Base-by-base conservation (phyloP, 2,888 invertebrate species). In the Lithodes maja region DNA sequence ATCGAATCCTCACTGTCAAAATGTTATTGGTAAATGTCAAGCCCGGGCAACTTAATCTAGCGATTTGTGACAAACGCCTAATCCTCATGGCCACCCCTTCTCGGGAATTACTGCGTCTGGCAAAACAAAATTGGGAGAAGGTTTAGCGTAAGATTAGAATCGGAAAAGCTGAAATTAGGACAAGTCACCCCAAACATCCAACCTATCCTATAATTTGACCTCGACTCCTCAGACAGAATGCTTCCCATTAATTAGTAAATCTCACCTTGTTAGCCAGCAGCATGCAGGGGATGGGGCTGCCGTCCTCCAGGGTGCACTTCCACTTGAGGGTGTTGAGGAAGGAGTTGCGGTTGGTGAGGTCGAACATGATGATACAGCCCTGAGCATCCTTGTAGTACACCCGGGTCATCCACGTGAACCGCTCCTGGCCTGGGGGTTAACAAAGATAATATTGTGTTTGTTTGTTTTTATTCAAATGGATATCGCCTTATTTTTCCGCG, bases 311-410 rank as follows among this genome's bases (percentile, higher is more conserved):
- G 83, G 94, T 94, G 88, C 95, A 95, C 93, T 95, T 95, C 95
- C 95, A 95, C 92, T 95, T 95, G n/a, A 94, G 93, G 1, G 95
- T 95, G 88, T 95, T 95, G 86, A 94, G 94, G 93, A 95, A 95
- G 9, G 95, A 95, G 84, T 95, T 94, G 85, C 94, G 94, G 92
- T 95, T 94, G 52, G 95, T 95, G 7, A 95, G 93, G 93, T 95
- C 95, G 92, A 95, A 95, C 93, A 95, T 95, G 80, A 94, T 94
- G 74, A 94, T 93, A 92, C 94, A 94, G 15, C 94, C 94, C 93
- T 95, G 94, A 92, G 95, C 95, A 92, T 95, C 95, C 92, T 95
- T 95, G 93, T 95, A 95, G 92, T 95, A 95, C 0, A 95, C 95
- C 84, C 95, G 92, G 0, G 95, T 95, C 95, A 95, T 95, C 94